Evolutionary conservation across 1,140 invertebrate species (phyloP).

Genomic region (Eurosta solidaginis): DNA sequence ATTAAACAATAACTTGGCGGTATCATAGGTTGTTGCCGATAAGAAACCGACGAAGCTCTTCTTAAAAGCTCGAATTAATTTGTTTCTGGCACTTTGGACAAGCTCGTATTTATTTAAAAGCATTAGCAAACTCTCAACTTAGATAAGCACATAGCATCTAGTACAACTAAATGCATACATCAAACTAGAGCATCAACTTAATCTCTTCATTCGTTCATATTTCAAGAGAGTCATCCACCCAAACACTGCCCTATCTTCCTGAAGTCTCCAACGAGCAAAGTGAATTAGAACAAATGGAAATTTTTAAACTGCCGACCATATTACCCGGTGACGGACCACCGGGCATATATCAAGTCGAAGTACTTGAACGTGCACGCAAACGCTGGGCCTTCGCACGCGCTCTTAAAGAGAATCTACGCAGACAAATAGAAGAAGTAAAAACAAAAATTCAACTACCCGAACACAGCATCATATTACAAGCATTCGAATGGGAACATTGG

Average conservation of each 20-base stretch:
- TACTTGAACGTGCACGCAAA: constrained; percentile 52
- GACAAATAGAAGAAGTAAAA: constrained; percentile 35
- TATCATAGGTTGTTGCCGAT: no score
- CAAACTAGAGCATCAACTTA: neutral
- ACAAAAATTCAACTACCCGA: neutral
- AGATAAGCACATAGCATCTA: neutral
- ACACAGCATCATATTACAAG: constrained; percentile 41
- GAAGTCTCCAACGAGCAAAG: constrained; percentile 61
- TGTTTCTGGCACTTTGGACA: no score
- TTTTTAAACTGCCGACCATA: constrained; percentile 45
- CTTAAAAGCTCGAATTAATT: no score
- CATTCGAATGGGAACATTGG: constrained; percentile 58
- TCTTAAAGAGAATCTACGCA: constrained; percentile 37
- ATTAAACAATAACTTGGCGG: no score
- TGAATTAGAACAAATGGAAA: constrained; percentile 39
- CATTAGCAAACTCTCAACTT: no score
- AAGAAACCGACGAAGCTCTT: no score
- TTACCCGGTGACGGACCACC: constrained; percentile 44
- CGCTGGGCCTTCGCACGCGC: constrained; percentile 54
- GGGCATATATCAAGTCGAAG: constrained; percentile 49
- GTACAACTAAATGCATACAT: neutral
- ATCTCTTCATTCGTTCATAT: neutral
- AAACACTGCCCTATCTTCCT: constrained; percentile 73
- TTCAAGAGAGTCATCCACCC: constrained; percentile 69
- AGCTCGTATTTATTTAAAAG: no score